These are phyloP conservation scores for Pelecanoides urinatrix DNA, from an alignment of 2,113 vertebrate species.

Conservation along the genomic window DNA sequence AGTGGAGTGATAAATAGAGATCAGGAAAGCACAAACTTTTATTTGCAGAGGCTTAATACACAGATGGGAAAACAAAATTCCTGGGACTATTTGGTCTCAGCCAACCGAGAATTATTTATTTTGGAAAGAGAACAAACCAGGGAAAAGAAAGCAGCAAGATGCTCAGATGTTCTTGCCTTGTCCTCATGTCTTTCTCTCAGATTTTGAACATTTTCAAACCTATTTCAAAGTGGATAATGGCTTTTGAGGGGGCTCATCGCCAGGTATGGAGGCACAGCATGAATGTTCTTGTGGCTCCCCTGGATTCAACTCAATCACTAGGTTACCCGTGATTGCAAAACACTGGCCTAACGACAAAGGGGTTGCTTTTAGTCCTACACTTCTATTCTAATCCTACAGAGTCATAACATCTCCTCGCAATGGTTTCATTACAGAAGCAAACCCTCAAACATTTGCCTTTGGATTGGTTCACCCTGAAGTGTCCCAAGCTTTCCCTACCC, in stretches of 20 bases:
- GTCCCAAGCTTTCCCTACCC: not conserved
- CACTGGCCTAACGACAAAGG: not conserved
- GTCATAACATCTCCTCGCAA: not conserved
- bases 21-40: slow-evolving; percentile 4
- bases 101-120: slow-evolving; percentile 9
- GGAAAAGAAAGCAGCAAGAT: not conserved
- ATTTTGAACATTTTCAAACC: not conserved
- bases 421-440: not conserved
- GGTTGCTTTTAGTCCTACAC: not conserved
- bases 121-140: slow-evolving; percentile 21
- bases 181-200: not conserved
- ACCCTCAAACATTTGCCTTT: not conserved
- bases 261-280: not conserved
- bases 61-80: slow-evolving; percentile 38
- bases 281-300: not conserved
- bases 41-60: slow-evolving; percentile 1
- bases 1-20: slow-evolving; percentile 4
- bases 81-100: not conserved
- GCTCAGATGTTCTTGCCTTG: not conserved
- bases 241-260: not conserved
- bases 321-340: not conserved
- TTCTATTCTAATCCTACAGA: not conserved
- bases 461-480: not conserved
- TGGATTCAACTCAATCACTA: not conserved
- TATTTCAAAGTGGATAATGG: not conserved